Evolutionary conservation across 1,140 invertebrate species (phyloP).

Genomic region (Glossosoma conforme): DNA sequence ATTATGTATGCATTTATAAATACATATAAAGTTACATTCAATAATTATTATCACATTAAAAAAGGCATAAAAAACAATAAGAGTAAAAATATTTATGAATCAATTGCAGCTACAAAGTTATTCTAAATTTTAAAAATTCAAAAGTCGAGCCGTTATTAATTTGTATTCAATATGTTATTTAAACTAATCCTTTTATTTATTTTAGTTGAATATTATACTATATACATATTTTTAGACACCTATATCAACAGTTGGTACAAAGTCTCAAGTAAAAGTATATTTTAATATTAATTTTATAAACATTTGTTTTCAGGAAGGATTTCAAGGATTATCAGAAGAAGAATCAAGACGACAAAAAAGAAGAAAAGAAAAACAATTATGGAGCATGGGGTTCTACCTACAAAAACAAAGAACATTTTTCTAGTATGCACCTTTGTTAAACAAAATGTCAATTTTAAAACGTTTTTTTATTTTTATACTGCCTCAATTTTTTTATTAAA

Average conservation of each 20-base stretch:
- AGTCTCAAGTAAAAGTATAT: conserved; percentile 18
- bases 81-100: too few relatives aligned
- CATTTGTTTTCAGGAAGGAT: conserved; percentile 46
- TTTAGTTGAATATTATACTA: neutral
- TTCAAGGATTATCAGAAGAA: conserved; percentile 34
- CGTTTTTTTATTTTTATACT: too few relatives aligned
- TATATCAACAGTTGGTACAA: conserved; percentile 17
- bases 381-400: conserved; percentile 65
- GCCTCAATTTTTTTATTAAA: too few relatives aligned
- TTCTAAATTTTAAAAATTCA: too few relatives aligned
- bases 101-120: too few relatives aligned
- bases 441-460: too few relatives aligned
- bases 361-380: conserved; percentile 52
- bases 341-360: conserved; percentile 33
- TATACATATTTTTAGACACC: conserved; percentile 1
- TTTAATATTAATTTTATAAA: too few relatives aligned
- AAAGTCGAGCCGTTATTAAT: neutral
- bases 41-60: too few relatives aligned
- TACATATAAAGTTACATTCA: too few relatives aligned
- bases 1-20: too few relatives aligned
- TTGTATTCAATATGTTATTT: neutral
- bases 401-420: conserved; percentile 66
- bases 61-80: too few relatives aligned
- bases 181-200: neutral
- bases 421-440: conserved; percentile 63